phyloP scores from a whole-genome alignment of 2,113 vertebrate species.

The Dicaeum eximium region DNA sequence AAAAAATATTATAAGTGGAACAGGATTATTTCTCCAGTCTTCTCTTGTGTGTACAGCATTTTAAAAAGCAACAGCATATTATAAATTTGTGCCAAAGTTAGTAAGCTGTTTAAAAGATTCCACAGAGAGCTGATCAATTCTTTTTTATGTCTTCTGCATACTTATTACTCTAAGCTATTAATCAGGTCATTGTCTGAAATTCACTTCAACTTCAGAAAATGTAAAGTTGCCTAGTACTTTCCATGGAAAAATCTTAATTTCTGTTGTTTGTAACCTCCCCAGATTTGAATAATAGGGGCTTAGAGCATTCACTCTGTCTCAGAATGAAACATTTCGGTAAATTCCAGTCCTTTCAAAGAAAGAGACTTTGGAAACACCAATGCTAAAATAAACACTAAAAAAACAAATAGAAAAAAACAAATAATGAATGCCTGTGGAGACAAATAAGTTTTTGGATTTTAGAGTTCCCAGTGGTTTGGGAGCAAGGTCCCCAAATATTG shows the following conservation, averaged over 20 bases:
- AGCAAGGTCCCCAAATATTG: not conserved
- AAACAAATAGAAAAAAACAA: not conserved
- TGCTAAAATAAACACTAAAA: not conserved
- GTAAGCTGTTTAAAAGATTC: not conserved
- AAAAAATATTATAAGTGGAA: not conserved
- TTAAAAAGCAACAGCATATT: not conserved
- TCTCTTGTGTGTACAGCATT: not conserved
- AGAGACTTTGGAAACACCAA: not conserved
- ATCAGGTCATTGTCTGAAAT: not conserved
- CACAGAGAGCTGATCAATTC: not conserved
- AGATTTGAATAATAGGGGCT: not conserved
- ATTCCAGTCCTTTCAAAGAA: not conserved
- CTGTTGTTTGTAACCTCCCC: not conserved
- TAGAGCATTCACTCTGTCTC: not conserved
- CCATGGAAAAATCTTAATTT: not conserved
- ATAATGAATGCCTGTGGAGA: not conserved
- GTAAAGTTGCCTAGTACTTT: not conserved
- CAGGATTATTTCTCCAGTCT: not conserved
- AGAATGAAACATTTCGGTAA: not conserved
- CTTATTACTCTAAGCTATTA: not conserved
- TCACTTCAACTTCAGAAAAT: not conserved
- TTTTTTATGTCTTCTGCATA: constrained; percentile 5
- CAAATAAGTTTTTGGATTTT: not conserved
- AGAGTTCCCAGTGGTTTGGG: not conserved
- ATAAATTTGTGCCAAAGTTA: not conserved